Evolutionary conservation across 2,888 invertebrate genomes (phyloP).

Genomic region (Noctua janthina): DNA sequence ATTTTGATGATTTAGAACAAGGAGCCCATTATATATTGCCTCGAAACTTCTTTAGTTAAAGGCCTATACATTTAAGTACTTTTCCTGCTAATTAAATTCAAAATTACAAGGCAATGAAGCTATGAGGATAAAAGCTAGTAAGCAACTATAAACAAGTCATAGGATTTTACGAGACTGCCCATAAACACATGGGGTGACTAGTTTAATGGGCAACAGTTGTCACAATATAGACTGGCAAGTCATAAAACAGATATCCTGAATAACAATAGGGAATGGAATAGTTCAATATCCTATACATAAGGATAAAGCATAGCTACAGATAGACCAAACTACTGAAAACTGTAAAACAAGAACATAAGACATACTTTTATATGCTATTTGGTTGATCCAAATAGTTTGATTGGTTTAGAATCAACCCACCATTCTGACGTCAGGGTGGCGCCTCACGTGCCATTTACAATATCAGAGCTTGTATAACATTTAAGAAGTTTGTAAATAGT

Average conservation of each 20-base stretch:
- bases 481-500: too few relatives aligned
- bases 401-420: too few relatives aligned
- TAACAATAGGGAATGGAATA: conserved; percentile 8
- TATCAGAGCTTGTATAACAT: too few relatives aligned
- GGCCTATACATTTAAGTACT: neutral
- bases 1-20: neutral
- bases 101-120: neutral
- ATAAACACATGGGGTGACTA: conserved; percentile 46
- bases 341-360: too few relatives aligned
- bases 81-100: neutral
- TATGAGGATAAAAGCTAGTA: neutral
- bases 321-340: neutral
- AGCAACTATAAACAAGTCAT: conserved; percentile 1
- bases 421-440: too few relatives aligned
- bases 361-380: too few relatives aligned
- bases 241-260: conserved; percentile 44
- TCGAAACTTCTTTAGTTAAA: neutral
- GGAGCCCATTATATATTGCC: too few relatives aligned
- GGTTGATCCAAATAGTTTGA: too few relatives aligned
- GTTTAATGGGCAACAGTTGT: conserved; percentile 59
- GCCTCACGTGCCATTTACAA: too few relatives aligned
- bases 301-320: neutral
- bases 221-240: conserved; percentile 30
- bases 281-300: neutral
- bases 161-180: conserved; percentile 25